phyloP scores from a whole-genome alignment of 2,797 vertebrate species.

The Chelidonichthys spinosus region DNA sequence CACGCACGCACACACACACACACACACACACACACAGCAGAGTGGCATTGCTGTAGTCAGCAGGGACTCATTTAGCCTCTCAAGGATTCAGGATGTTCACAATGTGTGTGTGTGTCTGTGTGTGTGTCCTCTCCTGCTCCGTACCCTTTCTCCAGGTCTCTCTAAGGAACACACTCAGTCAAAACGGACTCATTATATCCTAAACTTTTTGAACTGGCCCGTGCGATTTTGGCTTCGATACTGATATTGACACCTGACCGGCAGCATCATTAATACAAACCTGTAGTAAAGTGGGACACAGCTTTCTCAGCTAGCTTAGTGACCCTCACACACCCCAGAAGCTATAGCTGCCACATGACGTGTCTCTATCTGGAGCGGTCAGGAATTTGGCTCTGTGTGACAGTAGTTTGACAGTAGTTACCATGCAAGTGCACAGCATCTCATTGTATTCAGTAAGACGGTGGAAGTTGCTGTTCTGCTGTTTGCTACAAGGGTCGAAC shows the following conservation, averaged over 20 bases:
- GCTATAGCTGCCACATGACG: slow-evolving; percentile 1
- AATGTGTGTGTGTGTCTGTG: slow-evolving; percentile 5
- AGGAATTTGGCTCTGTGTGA: neutral
- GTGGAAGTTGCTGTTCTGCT: slow-evolving; percentile 33
- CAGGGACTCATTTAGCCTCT: slow-evolving; percentile 68
- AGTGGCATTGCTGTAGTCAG: slow-evolving; percentile 58
- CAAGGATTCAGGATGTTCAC: slow-evolving; percentile 61
- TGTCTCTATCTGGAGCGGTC: neutral
- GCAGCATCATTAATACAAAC: neutral
- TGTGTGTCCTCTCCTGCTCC: neutral
- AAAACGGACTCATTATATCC: neutral
- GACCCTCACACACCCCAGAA: neutral
- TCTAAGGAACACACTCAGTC: neutral
- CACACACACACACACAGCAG: slow-evolving; percentile 4
- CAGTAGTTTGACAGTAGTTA: neutral
- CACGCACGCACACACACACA: slow-evolving; percentile 10
- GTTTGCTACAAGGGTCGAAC: slow-evolving; percentile 25
- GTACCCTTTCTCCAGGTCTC: neutral
- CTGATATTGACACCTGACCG: neutral
- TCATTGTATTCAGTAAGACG: slow-evolving; percentile 37
- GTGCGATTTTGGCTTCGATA: neutral
- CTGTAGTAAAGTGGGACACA: neutral
- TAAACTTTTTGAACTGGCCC: neutral
- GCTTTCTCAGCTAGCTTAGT: neutral
- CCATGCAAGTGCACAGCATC: slow-evolving; percentile 11